Evolutionary conservation across 1,140 invertebrate genomes (phyloP).

Genomic region (Antheraea pernyi): DNA sequence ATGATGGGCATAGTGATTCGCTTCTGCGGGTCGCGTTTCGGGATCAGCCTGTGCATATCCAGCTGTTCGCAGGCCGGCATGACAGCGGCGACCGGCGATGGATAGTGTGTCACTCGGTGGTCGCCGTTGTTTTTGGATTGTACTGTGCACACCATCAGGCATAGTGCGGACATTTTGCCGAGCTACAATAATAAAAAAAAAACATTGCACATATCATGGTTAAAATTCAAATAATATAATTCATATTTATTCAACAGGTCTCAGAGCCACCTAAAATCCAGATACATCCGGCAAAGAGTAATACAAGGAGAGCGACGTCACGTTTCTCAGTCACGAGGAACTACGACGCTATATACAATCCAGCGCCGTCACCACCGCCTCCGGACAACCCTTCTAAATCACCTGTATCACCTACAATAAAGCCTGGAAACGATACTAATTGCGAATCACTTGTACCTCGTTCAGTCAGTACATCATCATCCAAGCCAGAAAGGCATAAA

Average conservation of each 20-base stretch:
- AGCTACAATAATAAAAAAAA: no score
- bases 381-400: background rate
- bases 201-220: no score
- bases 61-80: no score
- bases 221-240: background rate
- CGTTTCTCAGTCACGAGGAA: constrained; percentile 72
- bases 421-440: background rate
- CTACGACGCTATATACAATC: constrained; percentile 59
- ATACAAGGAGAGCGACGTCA: constrained; percentile 42
- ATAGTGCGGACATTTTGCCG: no score
- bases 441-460: background rate
- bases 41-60: no score
- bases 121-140: no score
- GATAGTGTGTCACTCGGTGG: no score
- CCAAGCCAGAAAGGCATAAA: background rate
- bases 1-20: no score
- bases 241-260: constrained; percentile 40
- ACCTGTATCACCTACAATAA: background rate
- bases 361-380: constrained; percentile 24
- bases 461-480: background rate
- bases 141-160: no score
- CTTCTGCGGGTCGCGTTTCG: no score
- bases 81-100: no score
- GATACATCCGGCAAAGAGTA: constrained; percentile 37
- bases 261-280: constrained; percentile 57